Evolutionary conservation across 2,888 invertebrate species (phyloP), one percentile per base, ranked within the genome.

Genomic region (Drosophila macrospina): DNA sequence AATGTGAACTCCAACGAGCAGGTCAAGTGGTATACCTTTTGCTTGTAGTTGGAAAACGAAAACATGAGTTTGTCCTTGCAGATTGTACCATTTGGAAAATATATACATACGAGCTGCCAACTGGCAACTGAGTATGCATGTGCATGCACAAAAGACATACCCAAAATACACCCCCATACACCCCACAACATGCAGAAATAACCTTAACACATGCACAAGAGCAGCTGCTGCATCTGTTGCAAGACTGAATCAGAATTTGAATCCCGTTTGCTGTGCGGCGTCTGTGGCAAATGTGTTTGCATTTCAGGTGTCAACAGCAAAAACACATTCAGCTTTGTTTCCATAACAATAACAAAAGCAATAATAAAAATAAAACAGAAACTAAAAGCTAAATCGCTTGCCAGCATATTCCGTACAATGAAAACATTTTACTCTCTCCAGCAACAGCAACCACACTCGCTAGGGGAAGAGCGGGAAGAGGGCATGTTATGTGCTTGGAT

Each of bases 291-390:
- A 69, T 78, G 86, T 82, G 85, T 82, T 82, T 86, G 84, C 85
- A 74, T 84, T 82, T 80, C 81, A 83, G 82, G 82, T 83, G 82
- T 83, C 82, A 83, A 83, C 88, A 83, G 79, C 80, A 85, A 88
- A 79, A 87, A 82, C 82, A 80, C 83, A 83, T 84, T 69, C 78
- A 76, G 87, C 82, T 86, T 86, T 83, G 82, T 81, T 83, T 76
- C 78, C 80, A 81, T 78, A 83, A 83, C 87, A 85, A 78, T 47
- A 78, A 78, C 77, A 77, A 75, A 36, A 62, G 41, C 69, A 52
- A 62, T 51, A 78, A 55, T 56, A 70, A 52, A 52, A 62, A 64
- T 20, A 56, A 34, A 76, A 65, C 67, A 77, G 52, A 74, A 69
- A 37, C 78, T 34, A 20, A 36, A 50, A 50, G 47, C 47, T 24